Base-by-base conservation (phyloP, 2,888 invertebrate species). In the Plagodis pulveraria region DNA sequence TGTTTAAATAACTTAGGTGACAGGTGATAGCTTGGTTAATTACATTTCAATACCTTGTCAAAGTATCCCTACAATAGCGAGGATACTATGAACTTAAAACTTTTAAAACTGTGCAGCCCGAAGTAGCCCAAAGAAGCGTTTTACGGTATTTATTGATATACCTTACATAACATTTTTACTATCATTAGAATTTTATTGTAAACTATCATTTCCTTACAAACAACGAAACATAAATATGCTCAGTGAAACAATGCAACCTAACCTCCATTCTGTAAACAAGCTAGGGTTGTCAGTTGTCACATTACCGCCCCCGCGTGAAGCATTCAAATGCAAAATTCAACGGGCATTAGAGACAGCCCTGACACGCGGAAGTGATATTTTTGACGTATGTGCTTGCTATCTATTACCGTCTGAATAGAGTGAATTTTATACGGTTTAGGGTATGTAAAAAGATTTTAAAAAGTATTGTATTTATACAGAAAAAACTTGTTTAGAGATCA, bases 261-360 rank as follows among this genome's bases (percentile, higher is more conserved):
- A 50, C 55, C 55, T 51, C 56, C 66, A 72, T 71, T 74, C 69
- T 74, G 72, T 71, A 77, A 70, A 75, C 73, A 71, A 70, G 67
- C 73, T 45, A 71, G 83, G 87, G 90, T 86, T 89, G 85, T 91
- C 91, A 75, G 89, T 81, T 90, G 91, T 91, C 91, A 91, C 82
- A 90, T 91, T 91, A 91, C 81, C 74, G 81, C 74, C 73, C 73
- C 75, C 74, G 74, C 78, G 72, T 74, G 78, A 77, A 78, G 77
- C 83, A 84, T 86, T 87, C 86, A 80, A 78, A 91, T 91, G 89
- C 89, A 89, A 90, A 91, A 90, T 87, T 84, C 89, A 86, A 67
- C 77, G 74, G 77, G 73, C 80, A 75, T 83, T 84, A 81, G 87
- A 83, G 81, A 75, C 87, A 83, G 73, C 83, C 87, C 83, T 83